Evolutionary conservation across 2,888 invertebrate genomes (phyloP), one percentile per base, ranked within the genome.

Genomic region (Lasioglossum lativentre): DNA sequence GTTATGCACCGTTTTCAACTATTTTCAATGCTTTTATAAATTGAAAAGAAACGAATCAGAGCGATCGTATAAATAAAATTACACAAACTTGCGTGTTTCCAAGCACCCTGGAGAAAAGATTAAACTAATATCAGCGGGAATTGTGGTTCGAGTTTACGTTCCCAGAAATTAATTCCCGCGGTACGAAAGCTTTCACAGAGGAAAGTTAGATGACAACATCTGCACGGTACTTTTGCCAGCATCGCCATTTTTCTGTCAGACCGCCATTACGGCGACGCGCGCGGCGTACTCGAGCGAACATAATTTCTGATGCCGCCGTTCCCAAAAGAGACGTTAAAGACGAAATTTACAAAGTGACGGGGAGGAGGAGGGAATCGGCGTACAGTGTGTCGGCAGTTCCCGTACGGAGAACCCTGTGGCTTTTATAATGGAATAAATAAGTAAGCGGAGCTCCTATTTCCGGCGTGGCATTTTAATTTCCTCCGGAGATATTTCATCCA

Each of bases 391-490:
- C 71, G 19, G 16, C 45, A 19, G 12, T 34, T 42, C 45, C 10
- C 59, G 30, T 56, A 71, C 81, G 63, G 68, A 78, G 80, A 76
- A 42, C 78, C 63, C 27, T 3, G 75, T 23, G 66, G 81, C 78
- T 68, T 79, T 79, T 78, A 74, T 90, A 90, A 90, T 90, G 88
- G 90, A 90, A 90, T 90, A 90, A 90, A 88, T 88, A 88, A 90
- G 86, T 86, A 88, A 88, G 77, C 83, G 81, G 59, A 80, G 73
- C 77, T 68, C 66, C 86, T 88, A 86, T 88, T 89, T 88, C 79
- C 83, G 75, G 70, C 45, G 83, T 88, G 89, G 86, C 90, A 90
- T 91, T 92, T 92, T 92, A 92, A 92, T 92, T 92, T 91, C 91
- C 91, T 87, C 80, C 66, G 82, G 81, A 86, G 88, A 91, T 92